Evolutionary conservation across 2,888 invertebrate species (phyloP), one percentile per base, ranked within the genome.

Genomic region (Acanthosepion lycidas): DNA sequence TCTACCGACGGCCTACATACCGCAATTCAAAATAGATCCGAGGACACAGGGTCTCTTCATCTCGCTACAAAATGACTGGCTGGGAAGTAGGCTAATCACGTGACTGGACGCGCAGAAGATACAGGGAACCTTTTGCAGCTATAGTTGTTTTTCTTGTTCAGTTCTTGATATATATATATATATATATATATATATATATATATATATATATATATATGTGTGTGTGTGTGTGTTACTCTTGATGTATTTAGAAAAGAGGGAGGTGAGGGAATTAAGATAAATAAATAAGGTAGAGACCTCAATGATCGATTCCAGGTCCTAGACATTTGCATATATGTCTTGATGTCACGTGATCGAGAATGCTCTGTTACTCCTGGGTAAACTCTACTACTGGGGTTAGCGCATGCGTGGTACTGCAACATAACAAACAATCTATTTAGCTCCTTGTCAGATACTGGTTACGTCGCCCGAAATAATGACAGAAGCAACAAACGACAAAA

Each of bases 41-140:
- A 33, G n/a, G 78, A 78, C 78, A n/a, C 78, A 15, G n/a, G 78
- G n/a, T n/a, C n/a, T 78, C 15, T 78, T 78, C 15, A 33, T 78
- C 33, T 78, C 33, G 78, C 78, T 78, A 33, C 78, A 78, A 78
- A 33, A 78, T 78, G 78, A 78, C 18, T 78, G n/a, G 78, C 5
- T 78, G n/a, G 78, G n/a, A 78, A 78, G n/a, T 78, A 78, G n/a
- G 78, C n/a, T 28, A 78, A n/a, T 78, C 78, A 78, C n/a, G n/a
- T 78, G 78, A 78, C 8, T 28, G n/a, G n/a, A 78, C n/a, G 78
- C n/a, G 15, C n/a, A 33, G 15, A 78, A n/a, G 6, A n/a, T n/a
- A 9, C 33, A n/a, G n/a, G n/a, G n/a, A n/a, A 78, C n/a, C 12
- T 12, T 78, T 9, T 78, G n/a, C n/a, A 5, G 4, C 33, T 78